Evolutionary conservation across 2,888 invertebrate species (phyloP).

Genomic region (Catocala fraxini): DNA sequence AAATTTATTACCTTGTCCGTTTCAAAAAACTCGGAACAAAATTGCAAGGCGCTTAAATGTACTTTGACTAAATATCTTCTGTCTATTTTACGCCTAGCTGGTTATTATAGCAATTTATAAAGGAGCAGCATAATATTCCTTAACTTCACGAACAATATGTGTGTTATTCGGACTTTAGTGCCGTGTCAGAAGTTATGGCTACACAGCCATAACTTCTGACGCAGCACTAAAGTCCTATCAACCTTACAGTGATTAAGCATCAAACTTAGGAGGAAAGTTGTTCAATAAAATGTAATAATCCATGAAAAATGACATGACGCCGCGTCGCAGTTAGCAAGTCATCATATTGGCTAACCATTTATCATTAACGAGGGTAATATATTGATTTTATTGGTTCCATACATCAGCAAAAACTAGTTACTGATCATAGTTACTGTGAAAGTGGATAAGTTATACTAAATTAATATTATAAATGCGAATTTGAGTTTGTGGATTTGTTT

Average conservation of each 20-base stretch:
- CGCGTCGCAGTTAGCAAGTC: constrained; percentile 66
- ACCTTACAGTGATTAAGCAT: constrained; percentile 42
- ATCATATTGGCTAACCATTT: constrained; percentile 68
- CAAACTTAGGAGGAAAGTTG: constrained; percentile 41
- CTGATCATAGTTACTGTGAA: no score
- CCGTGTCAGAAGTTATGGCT: no score
- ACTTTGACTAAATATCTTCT: no score
- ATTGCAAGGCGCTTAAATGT: no score
- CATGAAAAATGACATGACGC: constrained; percentile 62
- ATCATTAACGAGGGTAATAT: constrained; percentile 56
- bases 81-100: no score
- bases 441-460: background rate
- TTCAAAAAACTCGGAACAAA: no score
- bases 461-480: background rate
- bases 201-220: background rate
- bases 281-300: constrained; percentile 60
- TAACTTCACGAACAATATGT: no score
- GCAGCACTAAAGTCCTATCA: constrained; percentile 22
- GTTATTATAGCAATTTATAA: no score
- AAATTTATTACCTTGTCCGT: no score
- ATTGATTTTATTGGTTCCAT: constrained; percentile 48
- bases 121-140: no score
- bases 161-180: no score
- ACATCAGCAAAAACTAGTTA: background rate
- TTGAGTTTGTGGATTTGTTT: no score